Conservation (phyloP, 2,888 invertebrate species). For the Spatulosminthurus flaviceps region DNA sequence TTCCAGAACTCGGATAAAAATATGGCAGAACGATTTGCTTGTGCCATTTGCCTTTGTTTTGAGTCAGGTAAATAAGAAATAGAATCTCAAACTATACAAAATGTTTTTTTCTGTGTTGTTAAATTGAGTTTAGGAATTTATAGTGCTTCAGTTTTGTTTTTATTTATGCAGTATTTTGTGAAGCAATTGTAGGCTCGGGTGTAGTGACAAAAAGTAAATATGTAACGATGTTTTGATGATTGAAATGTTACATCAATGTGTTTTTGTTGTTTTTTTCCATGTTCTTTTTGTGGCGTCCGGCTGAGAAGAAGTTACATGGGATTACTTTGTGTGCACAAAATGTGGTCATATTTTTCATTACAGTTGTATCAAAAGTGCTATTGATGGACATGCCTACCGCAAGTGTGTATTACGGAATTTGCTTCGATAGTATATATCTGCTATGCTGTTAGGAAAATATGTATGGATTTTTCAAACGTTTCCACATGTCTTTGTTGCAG, state of each 20-base stretch:
- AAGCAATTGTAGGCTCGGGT: not conserved
- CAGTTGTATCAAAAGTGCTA: constrained; percentile 6
- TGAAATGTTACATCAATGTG: too few species aligned
- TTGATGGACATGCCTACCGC: constrained; percentile 13
- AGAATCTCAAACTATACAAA: too few species aligned
- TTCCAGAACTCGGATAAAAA: not conserved
- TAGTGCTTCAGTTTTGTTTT: not conserved
- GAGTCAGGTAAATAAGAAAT: constrained; percentile 10
- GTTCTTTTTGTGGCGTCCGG: not conserved
- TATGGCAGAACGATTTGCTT: constrained; percentile 9
- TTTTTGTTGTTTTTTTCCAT: too few species aligned
- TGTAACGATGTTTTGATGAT: not conserved
- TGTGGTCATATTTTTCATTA: constrained; percentile 12
- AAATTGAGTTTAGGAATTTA: too few species aligned
- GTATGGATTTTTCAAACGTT: not conserved
- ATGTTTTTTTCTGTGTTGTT: too few species aligned
- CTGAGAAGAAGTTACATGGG: not conserved
- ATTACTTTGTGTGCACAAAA: constrained; percentile 25
- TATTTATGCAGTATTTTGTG: not conserved
- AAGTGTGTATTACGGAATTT: constrained; percentile 5
- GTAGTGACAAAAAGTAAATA: not conserved
- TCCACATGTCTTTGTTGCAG: not conserved
- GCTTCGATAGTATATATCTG: too few species aligned
- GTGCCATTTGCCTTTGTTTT: constrained; percentile 16
- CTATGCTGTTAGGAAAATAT: not conserved